These are phyloP conservation scores for Marmota flaviventris DNA, from an alignment of 2,113 vertebrate species.

Conservation along the genomic window DNA sequence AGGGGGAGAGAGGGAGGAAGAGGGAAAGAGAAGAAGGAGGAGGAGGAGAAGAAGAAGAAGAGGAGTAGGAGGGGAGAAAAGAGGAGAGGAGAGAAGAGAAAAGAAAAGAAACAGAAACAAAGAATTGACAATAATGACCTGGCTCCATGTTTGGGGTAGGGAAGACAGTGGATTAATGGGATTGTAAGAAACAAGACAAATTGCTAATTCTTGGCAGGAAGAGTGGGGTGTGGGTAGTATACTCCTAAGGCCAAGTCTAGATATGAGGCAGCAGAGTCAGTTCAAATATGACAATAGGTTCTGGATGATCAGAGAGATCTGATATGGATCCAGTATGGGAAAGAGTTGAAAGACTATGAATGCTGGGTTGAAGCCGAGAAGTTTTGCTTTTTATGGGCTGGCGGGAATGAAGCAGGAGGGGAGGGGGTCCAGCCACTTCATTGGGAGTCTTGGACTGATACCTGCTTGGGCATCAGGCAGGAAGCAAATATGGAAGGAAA, in stretches of 20 bases:
- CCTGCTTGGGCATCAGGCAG: neutral
- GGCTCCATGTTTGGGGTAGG: neutral
- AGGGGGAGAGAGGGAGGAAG: no score
- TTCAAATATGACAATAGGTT: neutral
- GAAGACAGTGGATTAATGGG: neutral
- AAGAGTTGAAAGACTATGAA: neutral
- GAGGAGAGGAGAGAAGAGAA: no score
- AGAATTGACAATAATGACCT: neutral
- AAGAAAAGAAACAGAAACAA: neutral
- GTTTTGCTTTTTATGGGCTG: neutral
- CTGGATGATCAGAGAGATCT: neutral
- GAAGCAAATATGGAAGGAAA: neutral
- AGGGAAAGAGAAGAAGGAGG: no score
- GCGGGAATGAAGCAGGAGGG: neutral
- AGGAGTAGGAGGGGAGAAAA: no score
- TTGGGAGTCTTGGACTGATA: neutral
- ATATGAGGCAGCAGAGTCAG: neutral
- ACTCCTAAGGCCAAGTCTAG: neutral
- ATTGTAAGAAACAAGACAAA: neutral
- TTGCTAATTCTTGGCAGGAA: neutral
- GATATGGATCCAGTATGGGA: neutral
- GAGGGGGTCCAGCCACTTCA: no score
- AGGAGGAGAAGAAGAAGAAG: no score
- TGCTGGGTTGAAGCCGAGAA: neutral
- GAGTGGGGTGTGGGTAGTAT: neutral